Percentiles rank a stretch among this genome's conserved stretches.
Conservation (phyloP, 1,140 invertebrate species). For the Drosophila grimshawi region DNA sequence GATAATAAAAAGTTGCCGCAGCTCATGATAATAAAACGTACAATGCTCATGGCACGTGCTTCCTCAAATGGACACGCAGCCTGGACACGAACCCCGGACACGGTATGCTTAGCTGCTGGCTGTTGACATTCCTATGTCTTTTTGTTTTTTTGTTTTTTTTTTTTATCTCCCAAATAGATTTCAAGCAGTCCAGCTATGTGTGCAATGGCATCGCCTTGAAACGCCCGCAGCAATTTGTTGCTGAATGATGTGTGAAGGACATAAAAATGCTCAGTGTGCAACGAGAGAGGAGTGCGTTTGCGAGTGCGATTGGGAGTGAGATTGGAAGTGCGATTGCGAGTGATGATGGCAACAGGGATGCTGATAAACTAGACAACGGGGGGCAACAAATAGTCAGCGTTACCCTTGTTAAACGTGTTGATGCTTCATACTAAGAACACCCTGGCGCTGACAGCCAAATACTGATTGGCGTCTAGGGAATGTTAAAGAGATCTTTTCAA, state of each 20-base stretch:
- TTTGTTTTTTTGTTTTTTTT: conserved; percentile 35
- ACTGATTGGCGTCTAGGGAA: conserved; percentile 18
- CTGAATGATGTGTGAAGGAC: conserved; percentile 81
- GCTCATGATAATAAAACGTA: conserved; percentile 80
- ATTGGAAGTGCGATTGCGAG: neutral
- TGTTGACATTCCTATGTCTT: conserved; percentile 66
- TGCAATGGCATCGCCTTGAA: conserved; percentile 57
- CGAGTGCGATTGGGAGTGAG: conserved; percentile 3
- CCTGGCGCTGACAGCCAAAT: conserved; percentile 42
- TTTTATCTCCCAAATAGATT: conserved; percentile 71
- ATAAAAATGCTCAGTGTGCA: conserved; percentile 65
- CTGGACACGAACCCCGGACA: conserved; percentile 67
- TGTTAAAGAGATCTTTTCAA: conserved; percentile 10
- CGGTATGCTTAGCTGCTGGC: conserved; percentile 55
- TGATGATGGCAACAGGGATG: neutral
- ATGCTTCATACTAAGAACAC: conserved; percentile 56
- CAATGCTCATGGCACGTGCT: conserved; percentile 69
- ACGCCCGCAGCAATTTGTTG: conserved; percentile 74
- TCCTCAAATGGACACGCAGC: conserved; percentile 74
- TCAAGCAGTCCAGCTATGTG: conserved; percentile 65
- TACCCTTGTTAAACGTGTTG: conserved; percentile 61
- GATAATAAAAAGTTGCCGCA: conserved; percentile 80
- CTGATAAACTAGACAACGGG: conserved; percentile 64
- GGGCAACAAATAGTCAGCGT: conserved; percentile 43
- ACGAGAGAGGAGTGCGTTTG: conserved; percentile 14